These are phyloP conservation scores for Dione juno DNA, from an alignment of 2,888 invertebrate genomes.

Conservation along the genomic window DNA sequence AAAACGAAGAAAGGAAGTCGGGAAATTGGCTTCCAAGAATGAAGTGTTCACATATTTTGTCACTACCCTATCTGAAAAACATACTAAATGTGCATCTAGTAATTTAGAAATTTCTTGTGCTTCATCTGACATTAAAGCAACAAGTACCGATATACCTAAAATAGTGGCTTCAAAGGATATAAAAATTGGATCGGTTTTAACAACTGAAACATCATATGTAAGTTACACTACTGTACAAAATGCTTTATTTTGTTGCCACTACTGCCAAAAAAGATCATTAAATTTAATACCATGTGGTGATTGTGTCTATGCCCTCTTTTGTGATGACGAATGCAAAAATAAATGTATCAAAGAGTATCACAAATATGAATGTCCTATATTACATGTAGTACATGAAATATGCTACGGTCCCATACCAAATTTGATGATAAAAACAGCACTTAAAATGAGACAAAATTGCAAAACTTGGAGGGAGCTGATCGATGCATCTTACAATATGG, in stretches of 20 bases:
- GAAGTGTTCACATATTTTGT: neutral
- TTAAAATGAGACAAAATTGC: slow-evolving; percentile 46
- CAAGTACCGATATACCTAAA: slow-evolving; percentile 42
- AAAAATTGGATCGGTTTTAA: slow-evolving; percentile 51
- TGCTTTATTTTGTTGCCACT: slow-evolving; percentile 46
- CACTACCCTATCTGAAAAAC: slow-evolving; percentile 11
- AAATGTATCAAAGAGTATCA: slow-evolving; percentile 48
- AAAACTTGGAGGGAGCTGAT: slow-evolving; percentile 49
- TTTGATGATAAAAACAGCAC: slow-evolving; percentile 45
- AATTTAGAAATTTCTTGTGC: slow-evolving; percentile 47
- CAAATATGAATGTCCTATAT: slow-evolving; percentile 48
- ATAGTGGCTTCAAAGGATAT: slow-evolving; percentile 50
- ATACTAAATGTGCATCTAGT: slow-evolving; percentile 33
- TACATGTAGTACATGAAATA: slow-evolving; percentile 36
- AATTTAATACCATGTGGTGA: slow-evolving; percentile 52
- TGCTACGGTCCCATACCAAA: slow-evolving; percentile 9
- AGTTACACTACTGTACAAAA: slow-evolving; percentile 32
- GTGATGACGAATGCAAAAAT: slow-evolving; percentile 48
- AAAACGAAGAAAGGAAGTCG: slow-evolving; percentile 42
- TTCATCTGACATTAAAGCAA: slow-evolving; percentile 44
- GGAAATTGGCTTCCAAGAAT: neutral
- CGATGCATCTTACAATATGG: slow-evolving; percentile 43
- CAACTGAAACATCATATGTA: slow-evolving; percentile 50
- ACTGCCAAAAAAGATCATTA: slow-evolving; percentile 48
- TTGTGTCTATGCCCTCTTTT: slow-evolving; percentile 50